Percentiles rank a stretch among this genome's conserved stretches.
phyloP scores from a whole-genome alignment of 1,140 invertebrate species.

The Diplogasteroides magnus region DNA sequence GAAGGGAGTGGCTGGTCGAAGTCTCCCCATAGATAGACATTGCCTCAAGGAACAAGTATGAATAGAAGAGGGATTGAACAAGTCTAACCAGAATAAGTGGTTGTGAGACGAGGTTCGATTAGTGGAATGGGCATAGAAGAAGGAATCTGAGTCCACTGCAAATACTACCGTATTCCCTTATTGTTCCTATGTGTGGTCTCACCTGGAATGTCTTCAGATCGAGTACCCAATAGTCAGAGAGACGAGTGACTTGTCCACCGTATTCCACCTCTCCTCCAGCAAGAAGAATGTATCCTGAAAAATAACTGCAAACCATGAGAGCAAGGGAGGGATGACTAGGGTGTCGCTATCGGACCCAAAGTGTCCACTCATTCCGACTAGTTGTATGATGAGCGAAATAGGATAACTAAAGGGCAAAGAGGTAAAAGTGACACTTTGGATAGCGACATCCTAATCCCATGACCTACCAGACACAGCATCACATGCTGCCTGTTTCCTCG shows the following conservation, averaged over 20 bases:
- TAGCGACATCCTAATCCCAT: neutral
- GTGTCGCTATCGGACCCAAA: no score
- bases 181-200: no score
- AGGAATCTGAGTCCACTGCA: neutral
- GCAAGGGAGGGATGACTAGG: no score
- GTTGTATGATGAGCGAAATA: no score
- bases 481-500: conserved; percentile 49
- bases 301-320: no score
- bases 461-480: conserved; percentile 45
- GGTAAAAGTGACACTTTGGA: no score
- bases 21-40: neutral
- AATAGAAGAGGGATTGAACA: neutral
- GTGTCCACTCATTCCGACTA: neutral
- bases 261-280: neutral
- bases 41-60: neutral
- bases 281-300: neutral
- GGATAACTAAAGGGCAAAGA: no score
- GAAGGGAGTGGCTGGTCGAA: neutral
- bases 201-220: neutral
- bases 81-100: neutral
- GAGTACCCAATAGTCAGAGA: neutral
- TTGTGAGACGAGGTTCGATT: neutral
- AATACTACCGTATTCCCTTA: no score
- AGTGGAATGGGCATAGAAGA: neutral
- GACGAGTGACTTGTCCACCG: neutral